phyloP scores from a whole-genome alignment of 2,797 vertebrate genomes.

The Syngnathus rostellatus region DNA sequence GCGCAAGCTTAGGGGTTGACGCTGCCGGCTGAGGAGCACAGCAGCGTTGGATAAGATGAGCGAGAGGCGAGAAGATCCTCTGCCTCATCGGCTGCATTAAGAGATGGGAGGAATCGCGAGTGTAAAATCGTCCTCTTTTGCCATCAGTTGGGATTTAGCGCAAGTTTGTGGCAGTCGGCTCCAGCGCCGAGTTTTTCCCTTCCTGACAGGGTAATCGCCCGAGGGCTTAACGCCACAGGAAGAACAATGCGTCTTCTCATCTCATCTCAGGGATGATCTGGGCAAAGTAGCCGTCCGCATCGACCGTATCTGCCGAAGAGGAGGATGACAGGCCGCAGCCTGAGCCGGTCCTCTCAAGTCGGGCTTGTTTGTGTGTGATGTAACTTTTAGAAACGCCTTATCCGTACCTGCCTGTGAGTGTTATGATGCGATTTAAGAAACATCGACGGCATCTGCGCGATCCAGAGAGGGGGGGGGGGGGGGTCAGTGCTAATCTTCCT shows the following conservation, averaged over 20 bases:
- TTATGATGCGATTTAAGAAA: constrained; percentile 12
- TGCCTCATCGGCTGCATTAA: constrained; percentile 67
- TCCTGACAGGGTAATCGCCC: constrained; percentile 76
- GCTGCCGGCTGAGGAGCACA: constrained; percentile 62
- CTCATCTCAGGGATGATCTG: constrained; percentile 70
- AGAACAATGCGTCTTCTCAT: constrained; percentile 73
- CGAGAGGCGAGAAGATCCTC: constrained; percentile 63
- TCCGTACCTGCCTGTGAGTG: constrained; percentile 9
- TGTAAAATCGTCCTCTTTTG: constrained; percentile 70
- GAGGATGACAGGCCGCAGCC: constrained; percentile 57
- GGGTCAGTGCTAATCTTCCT: constrained; percentile 66
- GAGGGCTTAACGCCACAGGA: constrained; percentile 69
- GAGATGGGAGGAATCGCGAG: constrained; percentile 72
- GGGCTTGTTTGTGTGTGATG: constrained; percentile 33
- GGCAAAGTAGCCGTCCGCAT: constrained; percentile 68
- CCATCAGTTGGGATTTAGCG: constrained; percentile 75
- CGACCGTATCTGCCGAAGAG: constrained; percentile 57
- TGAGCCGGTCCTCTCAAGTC: constrained; percentile 30
- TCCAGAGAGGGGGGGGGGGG: constrained; percentile 23
- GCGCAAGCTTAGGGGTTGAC: constrained; percentile 66
- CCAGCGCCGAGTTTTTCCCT: constrained; percentile 59
- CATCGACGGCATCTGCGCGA: constrained; percentile 38
- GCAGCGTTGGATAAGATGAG: constrained; percentile 68
- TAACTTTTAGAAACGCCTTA: constrained; percentile 4
- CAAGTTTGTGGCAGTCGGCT: constrained; percentile 72